phyloP scores from a whole-genome alignment of 2,888 invertebrate species.

The Caenorhabditis panamensis region DNA sequence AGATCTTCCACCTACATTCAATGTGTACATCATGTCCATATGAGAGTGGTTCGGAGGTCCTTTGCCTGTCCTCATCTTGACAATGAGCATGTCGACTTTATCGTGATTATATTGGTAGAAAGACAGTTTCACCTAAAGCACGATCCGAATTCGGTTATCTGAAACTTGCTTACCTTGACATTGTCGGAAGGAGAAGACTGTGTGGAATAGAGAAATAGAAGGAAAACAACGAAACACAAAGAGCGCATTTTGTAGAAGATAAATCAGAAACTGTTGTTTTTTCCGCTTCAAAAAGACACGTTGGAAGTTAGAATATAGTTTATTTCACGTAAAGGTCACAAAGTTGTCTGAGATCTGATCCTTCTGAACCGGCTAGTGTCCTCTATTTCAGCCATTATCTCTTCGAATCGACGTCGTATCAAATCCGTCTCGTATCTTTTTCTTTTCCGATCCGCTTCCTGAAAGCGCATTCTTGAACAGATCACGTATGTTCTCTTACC shows the following conservation, averaged over 20 bases:
- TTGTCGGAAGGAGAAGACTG: background rate
- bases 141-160: background rate
- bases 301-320: background rate
- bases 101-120: background rate
- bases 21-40: background rate
- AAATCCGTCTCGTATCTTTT: conserved; percentile 41
- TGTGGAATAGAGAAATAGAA: conserved; percentile 1
- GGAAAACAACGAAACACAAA: background rate
- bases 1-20: background rate
- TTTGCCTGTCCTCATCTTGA: conserved; percentile 18
- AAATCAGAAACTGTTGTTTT: background rate
- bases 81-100: background rate
- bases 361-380: conserved; percentile 39
- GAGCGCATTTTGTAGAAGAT: background rate
- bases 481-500: conserved; percentile 18
- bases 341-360: conserved; percentile 58
- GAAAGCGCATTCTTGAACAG: too few relatives aligned
- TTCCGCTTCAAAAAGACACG: background rate
- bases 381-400: conserved; percentile 58
- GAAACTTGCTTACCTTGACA: background rate
- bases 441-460: conserved; percentile 47
- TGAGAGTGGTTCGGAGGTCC: conserved; percentile 1
- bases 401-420: conserved; percentile 49
- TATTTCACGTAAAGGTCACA: conserved; percentile 35
- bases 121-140: conserved; percentile 7